Evolutionary conservation across 2,888 invertebrate genomes (phyloP), one percentile per base, ranked within the genome.

Genomic region (Lithophane semibrunnea): DNA sequence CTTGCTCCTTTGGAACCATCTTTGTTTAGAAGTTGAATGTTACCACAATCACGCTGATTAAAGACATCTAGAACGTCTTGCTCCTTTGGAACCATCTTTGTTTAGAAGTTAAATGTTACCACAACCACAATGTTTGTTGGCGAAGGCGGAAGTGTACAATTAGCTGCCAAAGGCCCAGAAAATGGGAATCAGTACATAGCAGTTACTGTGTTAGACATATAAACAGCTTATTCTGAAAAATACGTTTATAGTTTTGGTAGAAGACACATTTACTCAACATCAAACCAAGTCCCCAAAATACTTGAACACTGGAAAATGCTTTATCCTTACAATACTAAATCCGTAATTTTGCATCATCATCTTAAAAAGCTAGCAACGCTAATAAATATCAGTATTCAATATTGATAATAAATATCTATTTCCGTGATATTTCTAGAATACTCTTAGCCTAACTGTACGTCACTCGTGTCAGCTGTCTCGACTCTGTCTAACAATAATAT

Each of bases 11-110:
- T 7, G 24, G 37, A 74, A 16, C 16, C n/a, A 18, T 63, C 54
- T 49, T 75, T 64, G 16, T 56, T 56, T 47, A 56, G 44, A 44
- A 44, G 44, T 24, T 49, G 42, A 71, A 52, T 66, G 16, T 66
- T 52, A 52, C 16, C n/a, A 24, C 58, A 66, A 76, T 77, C 24
- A 24, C 18, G 37, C 3, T 77, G 54, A 77, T 77, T 54, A 47
- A 63, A 54, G 29, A 29, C 16, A 37, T 42, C 16, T 12, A 12
- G 24, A 12, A 60, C 18, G n/a, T 0, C 29, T 49, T 29, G 5
- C 29, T 76, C 60, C 44, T 4, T 24, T 7, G 24, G 37, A 74
- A 16, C 16, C n/a, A 18, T 63, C 54, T 49, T 75, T 64, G 16
- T 56, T 56, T 47, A 56, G 44, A 44, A 44, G 44, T 24, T 49